phyloP scores from a whole-genome alignment of 2,888 invertebrate genomes.

The Leucozona laternaria region DNA sequence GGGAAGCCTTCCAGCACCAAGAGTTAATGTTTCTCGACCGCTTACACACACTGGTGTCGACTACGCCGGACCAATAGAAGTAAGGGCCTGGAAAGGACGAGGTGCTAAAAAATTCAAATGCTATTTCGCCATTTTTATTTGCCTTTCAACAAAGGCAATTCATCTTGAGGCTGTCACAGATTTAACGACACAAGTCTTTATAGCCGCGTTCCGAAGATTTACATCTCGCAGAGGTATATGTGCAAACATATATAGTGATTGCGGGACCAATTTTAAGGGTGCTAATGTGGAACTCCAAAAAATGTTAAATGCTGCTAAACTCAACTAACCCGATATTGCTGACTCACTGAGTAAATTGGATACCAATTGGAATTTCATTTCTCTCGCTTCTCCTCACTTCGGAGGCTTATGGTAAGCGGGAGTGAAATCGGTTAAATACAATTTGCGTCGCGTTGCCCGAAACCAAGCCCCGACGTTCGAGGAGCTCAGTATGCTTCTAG shows the following conservation, averaged over 20 bases:
- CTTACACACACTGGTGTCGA: too few relatives aligned
- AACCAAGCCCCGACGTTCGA: not conserved
- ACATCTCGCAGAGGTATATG: conserved; percentile 20
- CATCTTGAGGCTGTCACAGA: too few relatives aligned
- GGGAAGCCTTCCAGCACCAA: too few relatives aligned
- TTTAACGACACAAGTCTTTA: conserved; percentile 8
- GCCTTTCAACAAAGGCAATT: too few relatives aligned
- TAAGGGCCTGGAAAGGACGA: too few relatives aligned
- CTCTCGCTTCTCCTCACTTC: not conserved
- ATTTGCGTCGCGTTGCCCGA: not conserved
- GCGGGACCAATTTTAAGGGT: not conserved
- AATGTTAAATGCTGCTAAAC: not conserved
- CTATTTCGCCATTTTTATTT: too few relatives aligned
- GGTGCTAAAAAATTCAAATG: too few relatives aligned
- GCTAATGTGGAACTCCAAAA: conserved; percentile 8
- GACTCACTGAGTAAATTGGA: not conserved
- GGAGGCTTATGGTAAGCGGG: not conserved
- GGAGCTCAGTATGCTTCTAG: not conserved
- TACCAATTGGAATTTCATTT: not conserved
- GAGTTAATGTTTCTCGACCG: too few relatives aligned
- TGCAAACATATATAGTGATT: not conserved
- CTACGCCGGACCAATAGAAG: too few relatives aligned
- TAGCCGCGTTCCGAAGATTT: conserved; percentile 26
- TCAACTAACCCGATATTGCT: not conserved
- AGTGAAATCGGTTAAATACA: not conserved